A percentile compares a stretch with the other conserved stretches of the same genome.
These are phyloP conservation scores for Saturnia japonica DNA, from an alignment of 2,888 invertebrate genomes.

Conservation along the genomic window DNA sequence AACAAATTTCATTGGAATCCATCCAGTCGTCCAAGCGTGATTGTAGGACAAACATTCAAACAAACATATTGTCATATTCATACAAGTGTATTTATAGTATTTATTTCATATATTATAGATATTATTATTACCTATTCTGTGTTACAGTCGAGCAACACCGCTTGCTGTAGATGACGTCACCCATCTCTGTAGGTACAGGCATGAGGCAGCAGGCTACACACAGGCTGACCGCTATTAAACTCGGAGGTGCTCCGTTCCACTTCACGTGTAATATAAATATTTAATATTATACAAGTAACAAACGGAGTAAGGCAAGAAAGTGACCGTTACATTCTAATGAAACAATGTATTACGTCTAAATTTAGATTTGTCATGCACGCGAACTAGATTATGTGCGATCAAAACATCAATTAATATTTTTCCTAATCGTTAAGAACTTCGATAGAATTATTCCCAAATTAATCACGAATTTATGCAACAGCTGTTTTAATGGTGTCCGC, in stretches of 20 bases:
- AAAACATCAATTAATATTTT: neutral
- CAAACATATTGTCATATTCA: neutral
- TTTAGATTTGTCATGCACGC: neutral
- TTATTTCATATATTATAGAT: neutral
- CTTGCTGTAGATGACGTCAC: neutral
- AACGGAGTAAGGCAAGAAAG: neutral
- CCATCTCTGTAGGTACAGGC: neutral
- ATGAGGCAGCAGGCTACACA: neutral
- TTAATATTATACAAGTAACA: neutral
- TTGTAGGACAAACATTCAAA: neutral
- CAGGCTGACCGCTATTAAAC: conserved; percentile 5
- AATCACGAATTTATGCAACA: neutral
- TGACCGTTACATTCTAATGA: neutral
- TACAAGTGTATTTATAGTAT: neutral
- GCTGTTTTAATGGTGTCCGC: neutral
- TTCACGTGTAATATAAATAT: conserved; percentile 8
- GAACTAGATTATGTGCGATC: neutral
- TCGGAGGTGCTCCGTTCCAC: neutral
- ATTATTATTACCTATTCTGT: neutral
- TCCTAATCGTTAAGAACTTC: neutral
- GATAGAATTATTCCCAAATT: neutral
- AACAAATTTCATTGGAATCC: neutral
- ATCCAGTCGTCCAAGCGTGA: neutral
- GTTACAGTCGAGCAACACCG: neutral
- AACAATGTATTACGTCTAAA: neutral